Evolutionary conservation across 2,113 vertebrate species (phyloP).

Genomic region (Limanda limanda): DNA sequence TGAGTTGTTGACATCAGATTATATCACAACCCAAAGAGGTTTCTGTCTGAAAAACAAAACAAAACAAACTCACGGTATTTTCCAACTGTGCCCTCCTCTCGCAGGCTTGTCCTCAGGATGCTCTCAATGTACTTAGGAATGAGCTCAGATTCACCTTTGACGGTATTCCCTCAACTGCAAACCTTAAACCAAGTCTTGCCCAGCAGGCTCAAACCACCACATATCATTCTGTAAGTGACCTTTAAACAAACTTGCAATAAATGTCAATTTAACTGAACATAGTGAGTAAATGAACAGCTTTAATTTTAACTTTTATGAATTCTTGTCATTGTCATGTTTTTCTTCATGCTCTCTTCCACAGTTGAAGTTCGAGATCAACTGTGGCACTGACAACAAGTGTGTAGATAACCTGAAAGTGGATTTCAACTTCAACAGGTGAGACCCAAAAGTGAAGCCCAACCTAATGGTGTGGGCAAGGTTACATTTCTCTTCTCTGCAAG

Average conservation of each 20-base stretch:
- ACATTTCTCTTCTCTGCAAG: background rate
- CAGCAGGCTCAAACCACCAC: conserved; percentile 38
- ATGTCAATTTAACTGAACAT: no score
- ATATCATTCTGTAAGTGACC: conserved; percentile 64
- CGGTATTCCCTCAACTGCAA: conserved; percentile 24
- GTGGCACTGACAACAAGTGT: conserved; percentile 83
- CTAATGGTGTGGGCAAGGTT: no score
- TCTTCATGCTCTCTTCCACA: conserved; percentile 53
- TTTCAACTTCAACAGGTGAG: conserved; percentile 83
- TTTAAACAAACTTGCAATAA: background rate
- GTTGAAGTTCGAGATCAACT: conserved; percentile 88
- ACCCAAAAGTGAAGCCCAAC: background rate
- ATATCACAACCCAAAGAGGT: no score
- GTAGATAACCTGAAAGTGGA: conserved; percentile 84
- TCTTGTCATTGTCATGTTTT: background rate
- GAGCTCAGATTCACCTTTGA: conserved; percentile 75
- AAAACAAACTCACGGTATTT: background rate
- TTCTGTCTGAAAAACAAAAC: no score
- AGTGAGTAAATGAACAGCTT: no score
- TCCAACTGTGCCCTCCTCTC: background rate
- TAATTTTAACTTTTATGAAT: no score
- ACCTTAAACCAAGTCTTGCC: conserved; percentile 63
- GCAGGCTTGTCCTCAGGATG: conserved; percentile 80
- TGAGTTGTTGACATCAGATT: conserved; percentile 26
- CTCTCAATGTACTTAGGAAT: conserved; percentile 72